These are phyloP conservation scores for Exephanes ischioxanthus DNA, from an alignment of 2,888 invertebrate species.

Conservation along the genomic window DNA sequence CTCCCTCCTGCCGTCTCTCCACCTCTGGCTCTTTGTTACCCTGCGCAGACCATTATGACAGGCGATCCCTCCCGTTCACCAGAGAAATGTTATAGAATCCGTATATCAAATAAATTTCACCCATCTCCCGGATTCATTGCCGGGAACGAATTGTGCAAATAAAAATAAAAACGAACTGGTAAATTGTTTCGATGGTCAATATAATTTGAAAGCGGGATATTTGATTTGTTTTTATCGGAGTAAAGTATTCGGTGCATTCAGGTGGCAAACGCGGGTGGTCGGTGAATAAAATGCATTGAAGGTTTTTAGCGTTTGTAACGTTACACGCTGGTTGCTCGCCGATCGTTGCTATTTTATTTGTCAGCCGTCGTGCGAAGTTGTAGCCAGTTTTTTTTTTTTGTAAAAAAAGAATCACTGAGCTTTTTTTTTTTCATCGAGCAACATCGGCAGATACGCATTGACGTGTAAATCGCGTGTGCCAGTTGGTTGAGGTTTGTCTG, in stretches of 20 bases:
- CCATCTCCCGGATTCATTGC: neutral
- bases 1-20: neutral
- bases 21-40: neutral
- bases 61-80: neutral
- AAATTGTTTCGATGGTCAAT: neutral
- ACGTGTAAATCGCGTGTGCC: neutral
- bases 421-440: neutral
- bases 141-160: neutral
- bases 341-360: conserved; percentile 46
- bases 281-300: conserved; percentile 16
- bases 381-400: neutral
- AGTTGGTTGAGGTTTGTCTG: neutral
- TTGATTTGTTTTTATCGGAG: conserved; percentile 8
- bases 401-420: neutral
- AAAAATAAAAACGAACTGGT: neutral
- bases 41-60: neutral
- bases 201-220: neutral
- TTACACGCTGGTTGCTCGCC: conserved; percentile 30
- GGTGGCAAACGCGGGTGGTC: neutral
- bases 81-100: neutral
- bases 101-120: neutral
- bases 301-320: conserved; percentile 49
- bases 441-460: neutral
- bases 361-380: neutral
- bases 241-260: neutral